Evolutionary conservation across 2,797 vertebrate species (phyloP), one percentile per base, ranked within the genome.

Genomic region (Anguilla pacifica): DNA sequence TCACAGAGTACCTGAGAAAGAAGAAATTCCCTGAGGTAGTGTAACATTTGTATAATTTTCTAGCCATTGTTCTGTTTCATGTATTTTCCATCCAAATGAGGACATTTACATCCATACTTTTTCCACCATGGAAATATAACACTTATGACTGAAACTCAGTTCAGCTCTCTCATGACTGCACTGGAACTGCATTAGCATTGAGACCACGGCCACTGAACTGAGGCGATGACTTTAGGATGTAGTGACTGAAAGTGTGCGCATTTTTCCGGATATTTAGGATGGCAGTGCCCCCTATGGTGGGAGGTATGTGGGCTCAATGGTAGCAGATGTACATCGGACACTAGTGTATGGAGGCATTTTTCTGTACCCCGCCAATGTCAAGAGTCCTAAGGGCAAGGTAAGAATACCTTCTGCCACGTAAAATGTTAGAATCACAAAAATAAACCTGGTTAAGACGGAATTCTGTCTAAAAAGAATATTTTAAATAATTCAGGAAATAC

Each of bases 321-420:
- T 99, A 0, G 98, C 98, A 51, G 98, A 99, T 55, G 97, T 99
- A 59, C 98, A 99, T 92, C 96, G 98, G 70, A 99, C 98, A 0
- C 93, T 99, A 91, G 97, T 99, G 10, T 99, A 99, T 0, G 98
- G 98, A 92, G 98, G 98, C 57, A 98, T 99, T 94, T 99, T 99
- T 92, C 92, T 99, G 90, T 99, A 99, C 90, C 98, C 98, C 0
- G 98, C 97, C 15, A 99, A 99, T 89, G 94, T 95, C 91, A 99
- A 98, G 94, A 99, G 96, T 90, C 98, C 98, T 0, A 98, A 96
- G 85, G 98, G 98, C 92, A 99, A 99, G 98, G 98, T 99, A 79
- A 84, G 82, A 59, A 43, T 28, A 31, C 17, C 55, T 9, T 46
- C 43, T 70, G 39, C 59, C 10, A 39, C 43, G 67, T 2, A 67